Base-by-base conservation (phyloP, 2,113 vertebrate genomes). In the Melanocharis versteri region DNA sequence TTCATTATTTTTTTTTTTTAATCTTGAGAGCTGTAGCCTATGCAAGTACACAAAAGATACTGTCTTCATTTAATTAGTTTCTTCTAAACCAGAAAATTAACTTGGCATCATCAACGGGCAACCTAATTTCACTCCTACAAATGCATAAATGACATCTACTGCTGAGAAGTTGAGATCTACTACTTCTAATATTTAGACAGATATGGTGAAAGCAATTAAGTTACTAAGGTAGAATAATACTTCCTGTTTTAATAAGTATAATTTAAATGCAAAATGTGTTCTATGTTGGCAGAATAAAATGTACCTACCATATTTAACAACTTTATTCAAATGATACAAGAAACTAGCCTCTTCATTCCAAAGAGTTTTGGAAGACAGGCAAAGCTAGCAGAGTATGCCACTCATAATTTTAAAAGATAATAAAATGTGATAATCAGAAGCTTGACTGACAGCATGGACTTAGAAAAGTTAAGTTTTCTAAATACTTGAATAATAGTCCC, bases 211-310 rank as follows among this genome's bases (percentile, higher is more conserved):
- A 93, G 80, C 89, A 91, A 81, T 92, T 94, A 77, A 40, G 65
- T 71, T 89, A 92, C 35, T 68, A 51, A 53, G 20, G 61, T 30
- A 94, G 56, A 80, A 78, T 56, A 91, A 87, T 53, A 51, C 60
- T 64, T 87, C 56, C 61, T 60, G 47, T 23, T 94, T 89, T 64
- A 96, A 75, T 92, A 56, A 65, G 61, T 24, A 33, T 35, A 66
- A 85, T 92, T 85, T 86, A 95, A 91, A 94, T 94, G 94, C 77
- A 92, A 89, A 89, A 31, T 57, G 33, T 89, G 64, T 78, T 58
- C 40, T 48, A 7, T 26, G 54, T 27, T 66, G 60, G 33, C 54
- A 62, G 56, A 70, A 61, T 71, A 61, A 85, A 71, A 69, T 35
- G 37, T 39, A 90, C 22, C 31, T n/a, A 54, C 21, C 35, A 65